Base-by-base conservation (phyloP, 2,797 vertebrate species). In the Leptoclinus maculatus region DNA sequence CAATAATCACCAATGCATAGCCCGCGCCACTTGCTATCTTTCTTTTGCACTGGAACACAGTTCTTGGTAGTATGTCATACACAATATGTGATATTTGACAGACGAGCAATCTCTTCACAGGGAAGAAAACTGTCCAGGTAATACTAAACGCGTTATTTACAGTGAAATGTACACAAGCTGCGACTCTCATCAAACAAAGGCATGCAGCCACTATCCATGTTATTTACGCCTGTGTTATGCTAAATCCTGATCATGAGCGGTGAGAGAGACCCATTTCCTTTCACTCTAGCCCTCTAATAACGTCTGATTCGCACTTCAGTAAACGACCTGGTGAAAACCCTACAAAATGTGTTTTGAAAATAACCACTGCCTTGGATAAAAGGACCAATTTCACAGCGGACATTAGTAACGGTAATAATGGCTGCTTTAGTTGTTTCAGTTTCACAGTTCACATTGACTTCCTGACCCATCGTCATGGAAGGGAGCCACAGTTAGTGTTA, bases 1-100 rank as follows among this genome's bases (percentile, higher is more conserved):
- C 83, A 63, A 84, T 86, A 73, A 75, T 66, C 71, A 19, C 62
- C 67, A 66, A n/a, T 68, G 17, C 69, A 29, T 59, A 72, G 58
- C 32, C 36, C 60, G 39, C 75, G 32, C 65, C 57, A 49, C 56
- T 56, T 27, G 43, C 49, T 54, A 23, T 76, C 73, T 14, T 14
- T 12, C 38, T 38, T 57, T 65, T 71, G 41, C 59, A 27, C 45
- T 29, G 5, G 19, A 32, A 75, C 43, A 45, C 16, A 45, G 43
- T 45, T 45, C 7, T 21, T 47, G 45, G 8, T 51, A 51, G 9
- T 25, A 79, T 79, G 32, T 76, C 53, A 29, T 2, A 3, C 34
- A 32, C 77, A 57, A 16, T 49, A 66, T 71, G 45, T 65, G 74
- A 62, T 62, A 29, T 67, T 34, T 34, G 68, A 71, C 32, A 29